Evolutionary conservation across 2,888 invertebrate species (phyloP).

Genomic region (Drosophila quinaria): DNA sequence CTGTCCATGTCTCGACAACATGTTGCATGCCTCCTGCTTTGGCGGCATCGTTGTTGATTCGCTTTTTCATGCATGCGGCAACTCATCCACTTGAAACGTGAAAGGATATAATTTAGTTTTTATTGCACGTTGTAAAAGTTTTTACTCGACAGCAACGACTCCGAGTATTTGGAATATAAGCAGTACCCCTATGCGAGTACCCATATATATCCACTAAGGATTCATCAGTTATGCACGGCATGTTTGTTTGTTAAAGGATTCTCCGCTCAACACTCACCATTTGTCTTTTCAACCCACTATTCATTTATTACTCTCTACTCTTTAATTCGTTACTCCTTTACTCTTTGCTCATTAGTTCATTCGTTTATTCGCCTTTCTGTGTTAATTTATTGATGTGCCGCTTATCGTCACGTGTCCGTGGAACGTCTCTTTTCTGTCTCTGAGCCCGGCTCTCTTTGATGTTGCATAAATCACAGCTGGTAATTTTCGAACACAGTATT

Average conservation of each 20-base stretch:
- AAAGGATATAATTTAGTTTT: conserved; percentile 82
- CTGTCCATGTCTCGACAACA: conserved; percentile 58
- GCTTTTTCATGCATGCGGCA: conserved; percentile 39
- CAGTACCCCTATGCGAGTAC: conserved; percentile 5
- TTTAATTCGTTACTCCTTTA: not conserved
- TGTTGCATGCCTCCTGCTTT: conserved; percentile 62
- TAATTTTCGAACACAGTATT: no score
- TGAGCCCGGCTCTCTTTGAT: conserved; percentile 49
- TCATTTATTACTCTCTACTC: conserved; percentile 17
- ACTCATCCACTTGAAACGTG: conserved; percentile 69
- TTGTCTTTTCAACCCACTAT: conserved; percentile 12
- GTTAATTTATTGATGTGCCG: conserved; percentile 72
- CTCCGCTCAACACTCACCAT: conserved; percentile 49
- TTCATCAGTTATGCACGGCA: conserved; percentile 75
- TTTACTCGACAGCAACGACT: conserved; percentile 14
- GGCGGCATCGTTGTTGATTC: conserved; percentile 40
- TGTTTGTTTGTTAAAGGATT: conserved; percentile 65
- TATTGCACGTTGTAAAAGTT: conserved; percentile 70
- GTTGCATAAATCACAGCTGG: conserved; percentile 54
- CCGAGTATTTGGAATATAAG: not conserved
- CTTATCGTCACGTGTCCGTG: conserved; percentile 49
- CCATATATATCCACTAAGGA: conserved; percentile 8
- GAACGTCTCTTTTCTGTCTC: conserved; percentile 8
- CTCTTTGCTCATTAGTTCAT: conserved; percentile 20
- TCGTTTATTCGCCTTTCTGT: conserved; percentile 40